Evolutionary conservation across 2,888 invertebrate species (phyloP), one percentile per base, ranked within the genome.

Genomic region (Mythimna lalbum): DNA sequence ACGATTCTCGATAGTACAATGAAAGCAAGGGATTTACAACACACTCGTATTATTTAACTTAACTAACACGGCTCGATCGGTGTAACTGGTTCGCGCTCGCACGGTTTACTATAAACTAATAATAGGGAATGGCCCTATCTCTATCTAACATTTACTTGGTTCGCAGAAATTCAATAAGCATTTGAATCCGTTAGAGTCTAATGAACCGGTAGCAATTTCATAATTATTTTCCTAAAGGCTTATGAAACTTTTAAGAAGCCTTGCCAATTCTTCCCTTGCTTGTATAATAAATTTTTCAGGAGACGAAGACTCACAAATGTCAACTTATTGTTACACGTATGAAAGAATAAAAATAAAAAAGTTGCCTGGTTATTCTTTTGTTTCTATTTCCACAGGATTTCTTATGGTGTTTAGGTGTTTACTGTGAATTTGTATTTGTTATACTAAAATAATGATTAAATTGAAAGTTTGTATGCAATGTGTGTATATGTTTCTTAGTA

Each of bases 1-100:
- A 93, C 91, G 92, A 93, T 86, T 92, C 88, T 87, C 87, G 90
- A 91, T 90, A 90, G 85, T 86, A 93, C 90, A 92, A 91, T 92
- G 90, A 92, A 92, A 90, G 89, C 90, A 87, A 88, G 86, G 88
- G 89, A 89, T 90, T 90, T 90, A 91, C 90, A 90, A 88, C 90
- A 90, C 88, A 87, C 84, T 88, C 81, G 86, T 87, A 89, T 88
- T 89, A 89, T 91, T 90, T 88, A 87, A 88, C 85, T 90, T 82
- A 85, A 88, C 87, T 88, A 90, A 92, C 88, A 87, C 87, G 79
- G 85, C 81, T 80, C 80, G 87, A 88, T 88, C 85, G 77, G 71
- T 72, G 76, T 86, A 86, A 86, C 83, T 84, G 85, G 84, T 84
- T 82, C 79, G 78, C 83, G 81, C 84, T 87, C 78, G 85, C 85